Base-by-base conservation (phyloP, 2,113 vertebrate species). In the Phalacrocorax carbo region DNA sequence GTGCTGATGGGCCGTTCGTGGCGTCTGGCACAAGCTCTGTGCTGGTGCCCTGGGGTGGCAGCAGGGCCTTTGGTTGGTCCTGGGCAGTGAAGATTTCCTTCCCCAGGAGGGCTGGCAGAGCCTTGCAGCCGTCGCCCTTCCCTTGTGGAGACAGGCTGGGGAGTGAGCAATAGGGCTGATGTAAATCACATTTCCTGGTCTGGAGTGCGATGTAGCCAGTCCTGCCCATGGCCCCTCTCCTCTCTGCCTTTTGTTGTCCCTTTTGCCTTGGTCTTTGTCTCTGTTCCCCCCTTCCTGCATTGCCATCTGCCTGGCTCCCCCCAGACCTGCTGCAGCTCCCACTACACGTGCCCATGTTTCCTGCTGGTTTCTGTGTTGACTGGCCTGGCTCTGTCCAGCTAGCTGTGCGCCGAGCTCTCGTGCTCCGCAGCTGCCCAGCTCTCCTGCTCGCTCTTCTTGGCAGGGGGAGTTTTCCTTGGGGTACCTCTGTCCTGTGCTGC, bases 321-420 rank as follows among this genome's bases (percentile, higher is more conserved):
- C 29, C 16, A 15, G 46, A 4, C 58, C 64, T 76, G 51, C 58
- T 32, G 75, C 44, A 57, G 55, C 44, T 82, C 15, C 38, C 30
- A 12, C 83, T 36, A 4, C 57, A 2, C 0, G 0, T 75, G 21
- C 55, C 71, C 21, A 0, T 18, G 0, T 60, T 84, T 51, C 54
- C 85, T 14, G 19, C 26, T 62, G 61, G 11, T 79, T 55, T 51
- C 88, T 7, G 2, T 1, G 2, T 5, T 54, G 52, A 15, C 52
- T 20, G 2, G 7, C 66, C 38, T 3, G 6, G n/a, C 48, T 89
- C 42, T 8, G 1, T 34, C 34, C 61, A 18, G 4, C 30, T 44
- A 38, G 6, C 66, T 4, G 10, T 8, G 48, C 23, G 5, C 68
- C 0, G 5, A 51, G 20, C 75, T 65, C 65, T 32, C 18, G 68